A percentile compares a stretch with the other conserved stretches of the same genome.
Evolutionary conservation across 2,113 vertebrate species (phyloP).

Genomic region (Galemys pyrenaicus): DNA sequence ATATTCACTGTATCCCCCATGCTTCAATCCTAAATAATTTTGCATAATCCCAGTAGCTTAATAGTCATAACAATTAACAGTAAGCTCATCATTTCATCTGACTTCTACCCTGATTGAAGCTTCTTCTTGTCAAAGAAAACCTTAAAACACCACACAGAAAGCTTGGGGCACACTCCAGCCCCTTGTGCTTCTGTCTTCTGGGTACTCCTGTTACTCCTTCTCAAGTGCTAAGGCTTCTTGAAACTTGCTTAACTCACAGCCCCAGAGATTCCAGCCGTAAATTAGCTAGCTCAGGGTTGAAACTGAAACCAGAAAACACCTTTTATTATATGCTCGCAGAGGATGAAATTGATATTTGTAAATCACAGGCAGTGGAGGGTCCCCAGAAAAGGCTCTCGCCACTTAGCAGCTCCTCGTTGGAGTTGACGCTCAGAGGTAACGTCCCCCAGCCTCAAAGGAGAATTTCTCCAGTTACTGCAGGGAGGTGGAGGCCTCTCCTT

Average conservation of each 20-base stretch:
- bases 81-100: background rate
- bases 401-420: background rate
- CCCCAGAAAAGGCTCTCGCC: background rate
- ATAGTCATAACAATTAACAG: background rate
- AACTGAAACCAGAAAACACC: background rate
- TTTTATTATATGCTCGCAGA: background rate
- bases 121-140: background rate
- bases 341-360: background rate
- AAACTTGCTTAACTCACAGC: background rate
- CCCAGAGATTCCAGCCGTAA: background rate
- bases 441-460: background rate
- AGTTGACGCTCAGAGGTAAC: background rate
- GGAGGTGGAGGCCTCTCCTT: background rate
- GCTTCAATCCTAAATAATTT: background rate
- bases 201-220: background rate
- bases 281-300: background rate
- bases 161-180: too few species aligned
- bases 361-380: background rate
- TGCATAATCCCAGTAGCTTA: background rate
- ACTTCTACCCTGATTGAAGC: background rate
- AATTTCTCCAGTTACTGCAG: background rate
- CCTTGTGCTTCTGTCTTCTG: background rate
- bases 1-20: background rate
- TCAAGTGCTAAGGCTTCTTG: background rate
- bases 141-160: too few species aligned